These are phyloP conservation scores for Marmota monax DNA, from an alignment of 2,113 vertebrate species.

Conservation along the genomic window DNA sequence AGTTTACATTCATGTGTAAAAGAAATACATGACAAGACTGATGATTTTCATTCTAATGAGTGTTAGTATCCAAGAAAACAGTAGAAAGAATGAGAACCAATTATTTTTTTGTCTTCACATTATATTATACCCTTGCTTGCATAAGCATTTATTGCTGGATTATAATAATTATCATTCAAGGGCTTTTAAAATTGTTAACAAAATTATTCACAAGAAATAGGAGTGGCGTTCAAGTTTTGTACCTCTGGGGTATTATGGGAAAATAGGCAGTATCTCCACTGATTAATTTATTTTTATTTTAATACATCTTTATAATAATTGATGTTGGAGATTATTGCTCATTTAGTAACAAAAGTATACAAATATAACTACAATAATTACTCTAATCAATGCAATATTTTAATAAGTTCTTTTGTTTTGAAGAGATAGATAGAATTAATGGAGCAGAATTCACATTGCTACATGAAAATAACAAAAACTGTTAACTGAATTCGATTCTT, in stretches of 20 bases:
- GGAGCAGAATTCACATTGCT: slow-evolving; percentile 49
- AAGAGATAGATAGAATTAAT: slow-evolving; percentile 60
- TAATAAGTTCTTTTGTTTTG: slow-evolving; percentile 59
- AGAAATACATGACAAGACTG: neutral
- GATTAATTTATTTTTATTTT: slow-evolving; percentile 10
- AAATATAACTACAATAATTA: slow-evolving; percentile 57
- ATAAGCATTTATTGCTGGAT: neutral
- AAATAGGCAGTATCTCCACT: neutral
- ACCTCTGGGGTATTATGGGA: neutral
- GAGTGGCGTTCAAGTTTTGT: neutral
- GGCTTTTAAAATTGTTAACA: slow-evolving; percentile 21
- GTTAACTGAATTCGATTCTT: neutral
- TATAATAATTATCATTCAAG: neutral
- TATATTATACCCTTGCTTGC: neutral
- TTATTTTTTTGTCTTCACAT: neutral
- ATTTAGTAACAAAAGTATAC: slow-evolving; percentile 49
- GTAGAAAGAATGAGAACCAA: neutral
- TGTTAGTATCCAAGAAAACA: neutral
- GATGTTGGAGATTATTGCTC: slow-evolving; percentile 38
- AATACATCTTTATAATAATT: slow-evolving; percentile 42
- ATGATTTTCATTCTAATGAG: neutral
- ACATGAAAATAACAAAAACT: slow-evolving; percentile 54
- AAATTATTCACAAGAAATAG: neutral
- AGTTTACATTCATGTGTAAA: neutral
- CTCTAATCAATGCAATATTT: slow-evolving; percentile 5